Base-by-base conservation (phyloP, 2,888 invertebrate genomes). In the Syritta pipiens region DNA sequence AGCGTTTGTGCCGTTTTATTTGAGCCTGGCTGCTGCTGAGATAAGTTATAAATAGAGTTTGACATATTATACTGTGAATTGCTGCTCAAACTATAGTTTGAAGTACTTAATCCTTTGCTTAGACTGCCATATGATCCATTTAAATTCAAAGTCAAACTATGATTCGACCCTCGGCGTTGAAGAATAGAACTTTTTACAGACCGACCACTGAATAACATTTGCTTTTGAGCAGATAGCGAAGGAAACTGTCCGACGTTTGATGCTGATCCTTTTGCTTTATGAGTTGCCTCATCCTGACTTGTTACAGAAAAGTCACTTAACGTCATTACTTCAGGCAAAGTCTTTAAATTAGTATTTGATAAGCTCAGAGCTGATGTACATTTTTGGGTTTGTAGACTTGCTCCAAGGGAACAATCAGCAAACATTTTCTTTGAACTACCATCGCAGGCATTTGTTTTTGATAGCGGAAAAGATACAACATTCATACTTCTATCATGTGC, bases 281-380 rank as follows among this genome's bases (percentile, higher is more conserved):
- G 22, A 2, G 28, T 6, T 9, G 63, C 49, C 9, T 67, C 51
- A 22, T 51, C 42, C 37, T 32, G 32, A n/a, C 12, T 35, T 26
- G 20, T 14, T 3, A 85, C 84, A n/a, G 86, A 84, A 81, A 92
- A 92, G 85, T 93, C 93, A 68, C 93, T 93, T 4, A 93, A 90
- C 0, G 93, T 93, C 81, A 93, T 91, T 0, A 93, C 92, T 89
- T 94, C 94, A 0, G 93, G 94, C 35, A 94, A 85, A 0, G 94
- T 94, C 87, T 94, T 93, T 37, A 94, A 88, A 83, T 93, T 93
- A 26, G 93, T 93, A 84, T 92, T 93, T 0, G 93, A 93, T 4
- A 93, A 91, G 83, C 92, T 93, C 30, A 91, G 42, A 12, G 26
- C 86, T 85, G 91, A 92, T 17, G 81, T 74, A 24, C 91, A 92